These are phyloP conservation scores for Kuschelorhynchus macadamiae DNA, from an alignment of 2,888 invertebrate species.

Conservation along the genomic window DNA sequence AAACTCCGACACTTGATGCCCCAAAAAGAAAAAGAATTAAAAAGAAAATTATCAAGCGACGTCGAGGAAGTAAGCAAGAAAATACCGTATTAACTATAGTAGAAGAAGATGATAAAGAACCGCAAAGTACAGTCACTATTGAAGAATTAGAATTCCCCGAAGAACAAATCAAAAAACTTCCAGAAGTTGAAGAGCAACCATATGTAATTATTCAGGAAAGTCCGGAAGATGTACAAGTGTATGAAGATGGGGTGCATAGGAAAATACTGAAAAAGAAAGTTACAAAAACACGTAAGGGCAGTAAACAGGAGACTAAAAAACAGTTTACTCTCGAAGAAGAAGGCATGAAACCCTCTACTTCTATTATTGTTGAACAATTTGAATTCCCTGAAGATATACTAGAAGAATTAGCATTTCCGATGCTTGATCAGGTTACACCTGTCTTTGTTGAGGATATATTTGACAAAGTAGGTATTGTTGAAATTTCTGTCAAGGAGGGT, in stretches of 20 bases:
- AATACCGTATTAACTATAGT: conserved; percentile 64
- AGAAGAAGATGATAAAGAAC: conserved; percentile 58
- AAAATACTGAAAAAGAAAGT: conserved; percentile 66
- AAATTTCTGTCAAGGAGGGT: conserved; percentile 56
- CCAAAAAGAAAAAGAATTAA: conserved; percentile 55
- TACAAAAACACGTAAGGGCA: conserved; percentile 65
- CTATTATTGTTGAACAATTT: conserved; percentile 59
- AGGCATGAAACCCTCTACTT: conserved; percentile 66
- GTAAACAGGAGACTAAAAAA: conserved; percentile 67
- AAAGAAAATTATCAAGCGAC: conserved; percentile 64
- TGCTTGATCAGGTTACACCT: conserved; percentile 39
- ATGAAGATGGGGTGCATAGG: conserved; percentile 57
- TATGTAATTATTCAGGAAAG: conserved; percentile 56
- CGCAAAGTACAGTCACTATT: conserved; percentile 56
- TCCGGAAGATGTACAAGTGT: conserved; percentile 57
- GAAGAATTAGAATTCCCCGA: conserved; percentile 54
- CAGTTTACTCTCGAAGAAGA: conserved; percentile 68
- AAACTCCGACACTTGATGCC: conserved; percentile 44
- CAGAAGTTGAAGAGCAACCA: conserved; percentile 41
- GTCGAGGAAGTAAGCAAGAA: conserved; percentile 64
- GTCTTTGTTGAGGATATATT: conserved; percentile 43
- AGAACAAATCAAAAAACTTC: conserved; percentile 54
- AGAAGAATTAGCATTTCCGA: conserved; percentile 63
- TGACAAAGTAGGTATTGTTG: conserved; percentile 44
- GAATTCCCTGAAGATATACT: conserved; percentile 53